A percentile compares a stretch with the other conserved stretches of the same genome.
Conservation (phyloP, 2,888 invertebrate genomes). For the Endotricha flammealis region DNA sequence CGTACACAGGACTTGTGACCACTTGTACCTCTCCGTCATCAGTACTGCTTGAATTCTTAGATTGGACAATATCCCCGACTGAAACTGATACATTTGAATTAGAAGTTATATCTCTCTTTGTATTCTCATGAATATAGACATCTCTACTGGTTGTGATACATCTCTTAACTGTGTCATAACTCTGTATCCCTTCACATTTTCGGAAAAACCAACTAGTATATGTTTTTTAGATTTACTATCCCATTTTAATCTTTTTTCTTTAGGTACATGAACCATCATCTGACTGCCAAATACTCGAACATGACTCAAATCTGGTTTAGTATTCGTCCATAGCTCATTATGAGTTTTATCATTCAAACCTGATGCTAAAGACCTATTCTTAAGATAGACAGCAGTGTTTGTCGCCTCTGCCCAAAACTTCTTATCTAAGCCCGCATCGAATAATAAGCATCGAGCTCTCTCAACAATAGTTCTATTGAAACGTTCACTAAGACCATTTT, state of each 20-base stretch:
- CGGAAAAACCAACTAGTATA: constrained; percentile 19
- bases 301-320: constrained; percentile 19
- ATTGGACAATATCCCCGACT: neutral
- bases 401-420: constrained; percentile 22
- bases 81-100: neutral
- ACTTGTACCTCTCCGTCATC: no score
- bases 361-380: constrained; percentile 17
- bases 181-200: constrained; percentile 21
- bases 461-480: constrained; percentile 19
- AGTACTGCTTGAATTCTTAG: no score
- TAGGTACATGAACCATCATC: constrained; percentile 22
- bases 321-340: constrained; percentile 20
- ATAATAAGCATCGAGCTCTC: constrained; percentile 15
- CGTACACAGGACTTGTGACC: no score
- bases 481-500: constrained; percentile 20
- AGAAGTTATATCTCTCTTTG: neutral
- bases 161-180: constrained; percentile 15
- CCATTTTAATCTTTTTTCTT: constrained; percentile 20
- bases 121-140: constrained; percentile 11
- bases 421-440: constrained; percentile 19
- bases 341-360: constrained; percentile 19
- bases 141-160: constrained; percentile 16
- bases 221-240: constrained; percentile 18
- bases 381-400: constrained; percentile 19
- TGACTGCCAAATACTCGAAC: constrained; percentile 15